A percentile compares a stretch with the other conserved stretches of the same genome.
phyloP scores from a whole-genome alignment of 1,140 invertebrate species.

The Bombus superbus region DNA sequence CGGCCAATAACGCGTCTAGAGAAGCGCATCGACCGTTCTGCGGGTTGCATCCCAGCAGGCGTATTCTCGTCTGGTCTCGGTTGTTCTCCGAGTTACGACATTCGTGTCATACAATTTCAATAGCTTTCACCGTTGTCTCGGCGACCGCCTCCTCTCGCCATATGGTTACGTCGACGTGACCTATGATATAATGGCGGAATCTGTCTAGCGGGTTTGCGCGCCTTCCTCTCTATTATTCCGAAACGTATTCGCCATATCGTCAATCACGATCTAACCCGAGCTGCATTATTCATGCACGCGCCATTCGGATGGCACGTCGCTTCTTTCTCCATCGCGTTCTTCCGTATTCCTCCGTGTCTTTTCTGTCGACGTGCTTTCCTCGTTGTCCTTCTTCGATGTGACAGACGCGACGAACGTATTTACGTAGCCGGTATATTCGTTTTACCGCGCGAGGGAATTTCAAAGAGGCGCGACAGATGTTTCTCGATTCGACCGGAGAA shows the following conservation, averaged over 20 bases:
- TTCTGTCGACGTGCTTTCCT: neutral
- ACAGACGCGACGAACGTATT: neutral
- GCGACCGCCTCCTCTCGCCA: conserved; percentile 55
- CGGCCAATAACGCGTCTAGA: neutral
- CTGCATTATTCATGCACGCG: conserved; percentile 55
- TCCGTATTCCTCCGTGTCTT: neutral
- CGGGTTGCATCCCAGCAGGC: conserved; percentile 36
- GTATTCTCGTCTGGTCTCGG: neutral
- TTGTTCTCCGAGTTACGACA: conserved; percentile 57
- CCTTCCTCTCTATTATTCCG: conserved; percentile 37
- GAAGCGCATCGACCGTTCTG: conserved; percentile 24
- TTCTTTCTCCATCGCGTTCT: neutral
- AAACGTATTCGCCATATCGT: neutral
- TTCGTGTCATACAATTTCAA: conserved; percentile 51
- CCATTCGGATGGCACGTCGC: neutral
- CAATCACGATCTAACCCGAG: neutral
- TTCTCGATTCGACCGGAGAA: too few relatives aligned
- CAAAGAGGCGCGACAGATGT: neutral
- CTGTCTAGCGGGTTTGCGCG: neutral
- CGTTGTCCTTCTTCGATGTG: too few relatives aligned
- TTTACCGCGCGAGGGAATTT: neutral
- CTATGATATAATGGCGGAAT: conserved; percentile 71
- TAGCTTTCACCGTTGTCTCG: conserved; percentile 71
- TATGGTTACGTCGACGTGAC: conserved; percentile 68
- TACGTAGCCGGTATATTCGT: neutral